Evolutionary conservation across 2,113 vertebrate genomes (phyloP).

Genomic region (Ageneiosus marmoratus): DNA sequence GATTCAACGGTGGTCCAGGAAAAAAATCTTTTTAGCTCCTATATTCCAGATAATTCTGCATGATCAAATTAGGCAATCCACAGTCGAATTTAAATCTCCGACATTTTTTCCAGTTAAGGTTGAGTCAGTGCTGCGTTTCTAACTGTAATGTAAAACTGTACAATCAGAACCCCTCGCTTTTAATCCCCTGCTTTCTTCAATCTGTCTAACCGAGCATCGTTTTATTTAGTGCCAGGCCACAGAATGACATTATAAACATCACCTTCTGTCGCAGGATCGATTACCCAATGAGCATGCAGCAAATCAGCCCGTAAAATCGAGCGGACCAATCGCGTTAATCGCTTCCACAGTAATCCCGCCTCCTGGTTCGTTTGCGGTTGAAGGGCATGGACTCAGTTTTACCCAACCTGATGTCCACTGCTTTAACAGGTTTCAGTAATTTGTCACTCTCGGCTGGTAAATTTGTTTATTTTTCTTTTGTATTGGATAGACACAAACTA

Average conservation of each 20-base stretch:
- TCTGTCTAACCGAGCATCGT: constrained; percentile 49
- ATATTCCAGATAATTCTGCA: constrained; percentile 40
- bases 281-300: constrained; percentile 52
- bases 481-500: constrained; percentile 32
- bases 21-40: constrained; percentile 30
- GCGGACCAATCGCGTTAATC: constrained; percentile 44
- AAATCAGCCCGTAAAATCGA: background rate
- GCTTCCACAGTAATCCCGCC: constrained; percentile 45
- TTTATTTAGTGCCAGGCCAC: constrained; percentile 56
- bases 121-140: constrained; percentile 33
- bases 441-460: background rate
- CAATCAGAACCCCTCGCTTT: constrained; percentile 24
- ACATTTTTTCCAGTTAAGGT: constrained; percentile 29
- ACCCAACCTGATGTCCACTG: background rate
- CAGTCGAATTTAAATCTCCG: constrained; percentile 33
- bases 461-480: background rate
- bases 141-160: background rate
- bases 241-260: constrained; percentile 56
- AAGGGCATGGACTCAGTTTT: background rate
- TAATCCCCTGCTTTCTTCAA: constrained; percentile 44
- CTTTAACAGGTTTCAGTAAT: background rate
- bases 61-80: constrained; percentile 46
- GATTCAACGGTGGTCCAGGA: constrained; percentile 26
- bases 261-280: constrained; percentile 32
- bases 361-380: constrained; percentile 41